Base-by-base conservation (phyloP, 2,888 invertebrate species). In the Linyphia triangularis region DNA sequence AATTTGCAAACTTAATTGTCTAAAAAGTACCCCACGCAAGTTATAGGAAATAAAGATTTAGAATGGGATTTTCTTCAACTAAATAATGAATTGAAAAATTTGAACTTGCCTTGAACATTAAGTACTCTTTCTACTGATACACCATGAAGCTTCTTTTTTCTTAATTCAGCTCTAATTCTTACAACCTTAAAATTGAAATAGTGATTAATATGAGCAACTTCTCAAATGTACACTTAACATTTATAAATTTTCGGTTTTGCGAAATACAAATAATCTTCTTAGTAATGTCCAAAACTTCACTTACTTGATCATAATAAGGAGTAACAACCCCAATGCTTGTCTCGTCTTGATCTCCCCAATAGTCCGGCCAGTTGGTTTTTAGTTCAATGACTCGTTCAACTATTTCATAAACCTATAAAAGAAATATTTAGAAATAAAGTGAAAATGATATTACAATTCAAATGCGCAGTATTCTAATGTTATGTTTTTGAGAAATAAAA, bases 271-370 rank as follows among this genome's bases (percentile, higher is more conserved):
- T n/a, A n/a, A 40, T 10, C 13, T 1, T 10, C 40, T 40, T 10
- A 26, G 10, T n/a, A 6, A 51, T 65, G 43, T 51, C 51, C 30
- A 70, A 59, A 37, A 57, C 33, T n/a, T 1, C 30, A 61, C 86
- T 72, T 86, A 93, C 95, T 93, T 97, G 97, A 93, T 97, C 97
- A 0, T 96, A 95, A 92, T 97, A 97, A 0, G 96, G 96, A 0
- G 96, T 95, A 92, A 97, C 95, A n/a, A 97, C 96, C 0, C 97
- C 96, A 89, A 97, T 96, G 86, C 96, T 95, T 89, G 95, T 95
- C 91, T 96, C 96, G 90, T 92, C 92, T 90, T 95, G 95, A 73
- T 95, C 94, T 90, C 95, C 95, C 72, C 96, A 97, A 95, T 96
- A 96, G 1, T 94, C 92, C 0, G 96, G 96, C 97, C 97, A 97